Evolutionary conservation across 2,797 vertebrate species (phyloP), one percentile per base, ranked within the genome.

Genomic region (Natrix natrix): DNA sequence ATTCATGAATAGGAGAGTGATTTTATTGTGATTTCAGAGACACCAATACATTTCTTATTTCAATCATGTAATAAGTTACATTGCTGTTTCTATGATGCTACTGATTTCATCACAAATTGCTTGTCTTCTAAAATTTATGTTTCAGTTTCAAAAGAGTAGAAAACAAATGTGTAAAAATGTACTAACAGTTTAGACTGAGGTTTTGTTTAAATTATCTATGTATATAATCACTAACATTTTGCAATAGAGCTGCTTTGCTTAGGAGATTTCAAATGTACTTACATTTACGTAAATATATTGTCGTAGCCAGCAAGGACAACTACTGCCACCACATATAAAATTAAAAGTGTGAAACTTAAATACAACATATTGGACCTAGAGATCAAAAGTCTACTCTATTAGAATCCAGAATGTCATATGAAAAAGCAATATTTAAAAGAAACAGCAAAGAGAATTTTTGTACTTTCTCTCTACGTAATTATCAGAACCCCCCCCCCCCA

Each of bases 141-240:
- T 74, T 74, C 20, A 86, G 32, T 91, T 63, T 91, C 5, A 93
- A 89, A 88, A 7, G 17, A 43, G 8, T 78, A 78, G 17, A 78
- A 91, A 95, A 89, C 11, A 28, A 69, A 74, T 93, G 59, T 66
- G 57, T 24, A 88, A 95, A 28, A 95, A 32, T 94, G 24, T 54
- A 28, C 10, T n/a, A 83, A 61, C 37, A 93, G 59, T 66, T 60
- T 92, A 24, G n/a, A 90, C 26, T 13, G 86, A 90, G 69, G 26
- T 55, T 12, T 32, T 2, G 90, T 60, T 22, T 88, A 87, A 91
- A 0, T 16, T 91, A 55, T 52, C 26, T 26, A 32, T 20, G 56
- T 74, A 60, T 43, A 86, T 20, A 37, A 24, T 94, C 74, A 90
- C 92, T 0, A 24, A 37, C 74, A 43, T 17, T 83, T 54, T 56